phyloP scores from a whole-genome alignment of 2,797 vertebrate genomes.

The Pangasius mekongensis region DNA sequence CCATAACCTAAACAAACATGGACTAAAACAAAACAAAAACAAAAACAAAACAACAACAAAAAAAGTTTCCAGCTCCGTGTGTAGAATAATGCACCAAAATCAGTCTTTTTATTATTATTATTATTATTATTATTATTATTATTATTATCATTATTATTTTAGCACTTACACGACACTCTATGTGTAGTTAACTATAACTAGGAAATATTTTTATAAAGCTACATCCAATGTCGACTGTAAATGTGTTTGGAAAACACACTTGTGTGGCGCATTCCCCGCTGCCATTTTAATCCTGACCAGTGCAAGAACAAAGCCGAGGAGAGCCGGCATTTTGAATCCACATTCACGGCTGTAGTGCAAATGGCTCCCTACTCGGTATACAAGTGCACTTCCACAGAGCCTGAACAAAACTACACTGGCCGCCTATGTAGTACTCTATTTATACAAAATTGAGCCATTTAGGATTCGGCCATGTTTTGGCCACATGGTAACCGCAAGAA shows the following conservation, averaged over 20 bases:
- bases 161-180: not conserved
- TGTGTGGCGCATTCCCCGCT: conserved; percentile 43
- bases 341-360: conserved; percentile 32
- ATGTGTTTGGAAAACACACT: conserved; percentile 25
- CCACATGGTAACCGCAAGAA: conserved; percentile 19
- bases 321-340: conserved; percentile 47
- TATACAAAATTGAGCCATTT: not conserved
- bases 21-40: not conserved
- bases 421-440: not conserved
- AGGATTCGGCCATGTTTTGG: conserved; percentile 4
- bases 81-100: not conserved
- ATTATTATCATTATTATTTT: not conserved
- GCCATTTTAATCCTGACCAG: conserved; percentile 61
- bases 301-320: conserved; percentile 39
- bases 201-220: too few species aligned
- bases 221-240: not conserved
- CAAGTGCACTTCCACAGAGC: not conserved
- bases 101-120: not conserved
- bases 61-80: not conserved
- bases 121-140: not conserved
- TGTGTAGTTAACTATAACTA: not conserved
- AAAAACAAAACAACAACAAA: not conserved
- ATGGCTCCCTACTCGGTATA: not conserved
- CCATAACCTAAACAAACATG: not conserved
- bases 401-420: not conserved